Evolutionary conservation across 2,888 invertebrate genomes (phyloP).

Genomic region (Sminthurides aquaticus): DNA sequence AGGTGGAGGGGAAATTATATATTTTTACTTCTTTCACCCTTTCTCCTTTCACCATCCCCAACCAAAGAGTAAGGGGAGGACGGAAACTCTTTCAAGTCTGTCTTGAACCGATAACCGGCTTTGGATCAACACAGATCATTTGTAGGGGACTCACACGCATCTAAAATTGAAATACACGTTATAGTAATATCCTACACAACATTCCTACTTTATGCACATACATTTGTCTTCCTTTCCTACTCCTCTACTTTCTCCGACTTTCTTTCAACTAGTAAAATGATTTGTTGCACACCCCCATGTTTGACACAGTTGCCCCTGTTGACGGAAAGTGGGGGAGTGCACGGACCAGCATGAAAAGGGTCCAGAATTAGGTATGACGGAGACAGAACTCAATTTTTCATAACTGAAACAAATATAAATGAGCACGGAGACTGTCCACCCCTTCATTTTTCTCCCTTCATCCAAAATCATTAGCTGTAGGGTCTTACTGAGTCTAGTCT

Average conservation of each 20-base stretch:
- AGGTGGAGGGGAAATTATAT: neutral
- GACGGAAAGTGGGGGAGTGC: neutral
- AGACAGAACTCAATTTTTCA: neutral
- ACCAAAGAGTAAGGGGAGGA: no score
- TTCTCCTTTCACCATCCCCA: no score
- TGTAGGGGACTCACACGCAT: neutral
- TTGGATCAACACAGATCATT: neutral
- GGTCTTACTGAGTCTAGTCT: no score
- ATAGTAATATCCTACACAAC: no score
- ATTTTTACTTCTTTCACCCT: neutral
- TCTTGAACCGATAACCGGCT: neutral
- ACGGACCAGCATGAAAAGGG: no score
- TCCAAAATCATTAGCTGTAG: no score
- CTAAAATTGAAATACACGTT: neutral
- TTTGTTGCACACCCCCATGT: neutral
- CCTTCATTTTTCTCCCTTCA: neutral
- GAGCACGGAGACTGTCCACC: neutral
- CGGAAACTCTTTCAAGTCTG: no score
- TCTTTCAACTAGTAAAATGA: no score
- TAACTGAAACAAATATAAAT: neutral
- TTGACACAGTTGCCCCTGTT: neutral
- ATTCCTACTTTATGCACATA: neutral
- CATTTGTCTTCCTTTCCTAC: no score
- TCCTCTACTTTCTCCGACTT: no score
- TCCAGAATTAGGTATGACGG: no score